Conservation (phyloP, 2,888 invertebrate genomes). For the Maniola hyperantus region DNA sequence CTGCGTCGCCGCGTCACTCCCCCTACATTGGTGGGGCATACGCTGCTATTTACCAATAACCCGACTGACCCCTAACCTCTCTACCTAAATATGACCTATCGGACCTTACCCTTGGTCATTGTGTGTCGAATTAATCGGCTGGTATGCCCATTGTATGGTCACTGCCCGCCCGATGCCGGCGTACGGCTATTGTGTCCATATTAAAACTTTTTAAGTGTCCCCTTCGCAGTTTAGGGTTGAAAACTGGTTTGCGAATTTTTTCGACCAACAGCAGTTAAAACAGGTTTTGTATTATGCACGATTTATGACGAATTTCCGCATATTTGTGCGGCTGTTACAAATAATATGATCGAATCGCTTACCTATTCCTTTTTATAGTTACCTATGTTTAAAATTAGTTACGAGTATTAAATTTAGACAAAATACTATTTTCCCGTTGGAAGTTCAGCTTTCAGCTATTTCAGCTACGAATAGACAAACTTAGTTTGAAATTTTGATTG, state of each 20-base stretch:
- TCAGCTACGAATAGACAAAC: no score
- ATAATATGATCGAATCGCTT: slow-evolving; percentile 14
- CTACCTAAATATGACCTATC: slow-evolving; percentile 80
- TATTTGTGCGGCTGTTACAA: slow-evolving; percentile 28
- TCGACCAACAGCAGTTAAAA: slow-evolving; percentile 24
- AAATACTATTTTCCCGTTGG: no score
- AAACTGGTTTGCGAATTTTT: slow-evolving; percentile 56
- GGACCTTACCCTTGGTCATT: slow-evolving; percentile 71
- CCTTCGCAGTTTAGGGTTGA: slow-evolving; percentile 55
- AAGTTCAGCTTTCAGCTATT: no score
- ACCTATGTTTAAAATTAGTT: no score
- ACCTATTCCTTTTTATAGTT: not conserved
- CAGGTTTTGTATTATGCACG: slow-evolving; percentile 35
- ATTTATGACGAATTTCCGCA: slow-evolving; percentile 40
- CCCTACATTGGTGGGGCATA: slow-evolving; percentile 52
- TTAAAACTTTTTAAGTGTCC: slow-evolving; percentile 76
- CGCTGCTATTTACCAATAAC: slow-evolving; percentile 75
- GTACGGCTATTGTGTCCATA: slow-evolving; percentile 67
- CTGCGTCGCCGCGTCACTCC: slow-evolving; percentile 71
- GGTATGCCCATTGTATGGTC: slow-evolving; percentile 70
- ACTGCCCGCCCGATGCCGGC: slow-evolving; percentile 65
- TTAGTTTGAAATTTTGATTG: no score
- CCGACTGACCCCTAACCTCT: slow-evolving; percentile 76
- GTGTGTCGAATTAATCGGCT: slow-evolving; percentile 78
- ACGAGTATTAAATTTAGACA: no score